These are phyloP conservation scores for Drosophila acutilabella DNA, from an alignment of 2,888 invertebrate genomes.

Conservation along the genomic window DNA sequence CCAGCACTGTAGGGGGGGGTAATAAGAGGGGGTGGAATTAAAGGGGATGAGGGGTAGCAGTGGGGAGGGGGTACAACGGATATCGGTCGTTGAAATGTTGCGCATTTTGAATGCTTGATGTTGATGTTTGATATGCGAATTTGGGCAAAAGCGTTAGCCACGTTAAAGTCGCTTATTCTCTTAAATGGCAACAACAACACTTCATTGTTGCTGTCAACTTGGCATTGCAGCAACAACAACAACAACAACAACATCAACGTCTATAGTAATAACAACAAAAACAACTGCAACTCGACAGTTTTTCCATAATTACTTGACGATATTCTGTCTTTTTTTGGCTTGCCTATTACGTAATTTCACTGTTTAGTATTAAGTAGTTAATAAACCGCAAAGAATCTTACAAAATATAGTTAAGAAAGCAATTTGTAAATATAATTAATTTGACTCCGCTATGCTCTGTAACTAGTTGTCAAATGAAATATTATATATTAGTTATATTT, in stretches of 20 bases:
- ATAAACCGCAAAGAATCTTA: slow-evolving; percentile 1
- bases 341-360: slow-evolving; percentile 22
- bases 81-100: slow-evolving; percentile 69
- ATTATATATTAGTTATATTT: too few species aligned
- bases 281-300: slow-evolving; percentile 14
- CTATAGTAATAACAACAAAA: slow-evolving; percentile 11
- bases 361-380: slow-evolving; percentile 13
- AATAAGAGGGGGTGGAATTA: neutral
- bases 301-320: slow-evolving; percentile 20
- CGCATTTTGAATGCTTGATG: slow-evolving; percentile 57
- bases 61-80: slow-evolving; percentile 1
- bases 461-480: too few species aligned
- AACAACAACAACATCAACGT: slow-evolving; percentile 20
- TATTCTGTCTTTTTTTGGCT: slow-evolving; percentile 6
- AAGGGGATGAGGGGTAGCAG: neutral
- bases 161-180: slow-evolving; percentile 39
- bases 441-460: too few species aligned
- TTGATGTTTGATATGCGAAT: slow-evolving; percentile 76
- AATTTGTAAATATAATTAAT: too few species aligned
- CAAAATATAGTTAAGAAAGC: neutral
- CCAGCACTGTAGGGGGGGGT: slow-evolving; percentile 31
- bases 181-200: slow-evolving; percentile 59
- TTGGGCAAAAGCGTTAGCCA: slow-evolving; percentile 73
- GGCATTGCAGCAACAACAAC: slow-evolving; percentile 30
- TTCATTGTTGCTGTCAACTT: slow-evolving; percentile 40